phyloP scores from a whole-genome alignment of 2,113 vertebrate genomes.

The Leptodactylus fuscus region DNA sequence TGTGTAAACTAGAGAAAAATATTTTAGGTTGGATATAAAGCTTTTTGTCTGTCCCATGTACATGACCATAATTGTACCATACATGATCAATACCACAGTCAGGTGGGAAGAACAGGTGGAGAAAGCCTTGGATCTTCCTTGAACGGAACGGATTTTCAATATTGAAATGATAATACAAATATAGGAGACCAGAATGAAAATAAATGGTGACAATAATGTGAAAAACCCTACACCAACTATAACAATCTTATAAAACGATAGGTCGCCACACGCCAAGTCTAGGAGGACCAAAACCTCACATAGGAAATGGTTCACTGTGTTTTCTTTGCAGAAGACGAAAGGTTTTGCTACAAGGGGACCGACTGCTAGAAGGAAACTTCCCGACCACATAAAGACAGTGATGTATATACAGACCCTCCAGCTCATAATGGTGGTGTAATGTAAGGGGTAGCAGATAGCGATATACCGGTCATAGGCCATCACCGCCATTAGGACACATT shows the following conservation, averaged over 20 bases:
- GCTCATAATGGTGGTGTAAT: conserved; percentile 11
- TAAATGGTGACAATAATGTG: background rate
- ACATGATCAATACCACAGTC: background rate
- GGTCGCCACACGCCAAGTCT: conserved; percentile 51
- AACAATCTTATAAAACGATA: too few relatives aligned
- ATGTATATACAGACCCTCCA: background rate
- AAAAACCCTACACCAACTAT: background rate
- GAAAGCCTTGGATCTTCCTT: background rate
- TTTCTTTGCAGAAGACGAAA: background rate
- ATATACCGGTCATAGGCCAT: conserved; percentile 15
- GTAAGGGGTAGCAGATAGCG: background rate
- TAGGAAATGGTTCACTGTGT: background rate
- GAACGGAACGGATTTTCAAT: background rate
- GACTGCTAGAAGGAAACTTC: background rate
- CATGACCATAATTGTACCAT: background rate
- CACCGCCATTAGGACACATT: background rate
- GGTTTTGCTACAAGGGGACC: background rate
- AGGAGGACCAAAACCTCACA: conserved; percentile 25
- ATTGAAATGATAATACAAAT: background rate
- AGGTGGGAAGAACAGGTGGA: background rate
- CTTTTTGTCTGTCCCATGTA: background rate
- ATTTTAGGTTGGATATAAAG: background rate
- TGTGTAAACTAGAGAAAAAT: background rate
- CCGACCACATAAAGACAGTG: background rate
- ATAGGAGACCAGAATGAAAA: background rate